phyloP scores from a whole-genome alignment of 1,140 invertebrate species.

The Bombus cullumanus region DNA sequence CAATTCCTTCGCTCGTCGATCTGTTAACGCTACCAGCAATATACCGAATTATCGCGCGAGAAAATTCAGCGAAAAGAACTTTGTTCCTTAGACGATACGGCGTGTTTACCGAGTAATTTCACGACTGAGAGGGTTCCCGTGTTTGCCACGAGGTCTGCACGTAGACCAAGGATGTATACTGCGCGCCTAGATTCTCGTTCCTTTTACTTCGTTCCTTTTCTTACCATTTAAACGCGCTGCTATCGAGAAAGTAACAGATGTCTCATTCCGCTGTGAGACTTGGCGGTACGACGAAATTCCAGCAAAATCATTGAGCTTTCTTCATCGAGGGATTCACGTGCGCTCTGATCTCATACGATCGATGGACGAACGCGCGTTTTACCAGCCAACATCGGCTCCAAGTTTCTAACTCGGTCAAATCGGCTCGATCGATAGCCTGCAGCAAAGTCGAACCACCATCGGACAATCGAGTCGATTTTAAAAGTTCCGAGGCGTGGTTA shows the following conservation, averaged over 20 bases:
- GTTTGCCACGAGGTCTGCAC: not conserved
- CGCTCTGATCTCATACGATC: not conserved
- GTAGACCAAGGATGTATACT: not conserved
- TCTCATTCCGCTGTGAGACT: too few relatives aligned
- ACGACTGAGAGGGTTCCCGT: constrained; percentile 23
- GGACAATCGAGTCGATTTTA: not conserved
- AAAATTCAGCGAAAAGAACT: not conserved
- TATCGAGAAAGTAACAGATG: not conserved
- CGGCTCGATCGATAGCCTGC: not conserved
- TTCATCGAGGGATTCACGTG: not conserved
- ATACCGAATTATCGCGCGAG: not conserved
- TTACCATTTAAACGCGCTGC: not conserved
- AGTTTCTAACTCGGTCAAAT: constrained; percentile 4
- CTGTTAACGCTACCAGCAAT: too few relatives aligned
- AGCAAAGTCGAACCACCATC: not conserved
- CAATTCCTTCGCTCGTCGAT: not conserved
- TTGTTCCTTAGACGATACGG: not conserved
- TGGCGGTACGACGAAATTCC: not conserved
- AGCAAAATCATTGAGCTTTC: not conserved
- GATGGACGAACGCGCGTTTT: not conserved
- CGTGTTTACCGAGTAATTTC: constrained; percentile 10
- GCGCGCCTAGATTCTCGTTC: not conserved
- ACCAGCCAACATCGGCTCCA: not conserved
- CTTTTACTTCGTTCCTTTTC: not conserved
- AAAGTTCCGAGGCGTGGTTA: not conserved